A percentile compares a stretch with the other conserved stretches of the same genome.
phyloP scores from a whole-genome alignment of 2,888 invertebrate genomes.

The Zootermopsis nevadensis region DNA sequence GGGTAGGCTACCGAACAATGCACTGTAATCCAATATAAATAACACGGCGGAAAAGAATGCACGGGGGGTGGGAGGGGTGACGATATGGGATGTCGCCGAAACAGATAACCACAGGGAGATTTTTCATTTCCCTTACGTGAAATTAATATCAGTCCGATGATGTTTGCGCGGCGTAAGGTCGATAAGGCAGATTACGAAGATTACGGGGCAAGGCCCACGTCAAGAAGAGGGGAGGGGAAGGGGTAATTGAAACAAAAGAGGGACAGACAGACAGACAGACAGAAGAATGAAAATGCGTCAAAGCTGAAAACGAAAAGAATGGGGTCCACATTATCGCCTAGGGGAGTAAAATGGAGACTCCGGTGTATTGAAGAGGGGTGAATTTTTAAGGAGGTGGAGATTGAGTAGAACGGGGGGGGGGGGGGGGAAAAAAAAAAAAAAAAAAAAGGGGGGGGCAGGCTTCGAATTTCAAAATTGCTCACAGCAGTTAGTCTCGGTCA shows the following conservation, averaged over 20 bases:
- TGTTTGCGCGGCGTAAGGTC: conserved; percentile 17
- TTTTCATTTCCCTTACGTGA: conserved; percentile 42
- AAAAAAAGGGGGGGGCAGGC: conserved; percentile 13
- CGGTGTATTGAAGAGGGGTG: neutral
- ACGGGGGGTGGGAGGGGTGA: neutral
- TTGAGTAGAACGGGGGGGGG: neutral
- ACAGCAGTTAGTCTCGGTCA: conserved; percentile 20
- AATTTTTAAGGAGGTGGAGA: neutral
- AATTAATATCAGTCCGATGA: conserved; percentile 42
- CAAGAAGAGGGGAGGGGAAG: neutral
- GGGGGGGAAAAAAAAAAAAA: neutral
- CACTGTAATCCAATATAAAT: conserved; percentile 13
- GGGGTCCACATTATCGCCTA: conserved; percentile 39
- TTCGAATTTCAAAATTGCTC: conserved; percentile 40
- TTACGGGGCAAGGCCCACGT: neutral
- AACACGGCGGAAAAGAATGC: neutral
- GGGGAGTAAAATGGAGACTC: neutral
- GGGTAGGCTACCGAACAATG: neutral
- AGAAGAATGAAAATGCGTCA: conserved; percentile 37
- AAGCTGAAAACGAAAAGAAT: conserved; percentile 17
- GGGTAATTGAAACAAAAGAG: conserved; percentile 42
- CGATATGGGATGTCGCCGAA: conserved; percentile 16
- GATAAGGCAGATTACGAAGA: conserved; percentile 32
- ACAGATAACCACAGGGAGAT: conserved; percentile 29
- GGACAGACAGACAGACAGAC: conserved; percentile 32